phyloP scores from a whole-genome alignment of 2,797 vertebrate genomes.

The Xenops minutus region DNA sequence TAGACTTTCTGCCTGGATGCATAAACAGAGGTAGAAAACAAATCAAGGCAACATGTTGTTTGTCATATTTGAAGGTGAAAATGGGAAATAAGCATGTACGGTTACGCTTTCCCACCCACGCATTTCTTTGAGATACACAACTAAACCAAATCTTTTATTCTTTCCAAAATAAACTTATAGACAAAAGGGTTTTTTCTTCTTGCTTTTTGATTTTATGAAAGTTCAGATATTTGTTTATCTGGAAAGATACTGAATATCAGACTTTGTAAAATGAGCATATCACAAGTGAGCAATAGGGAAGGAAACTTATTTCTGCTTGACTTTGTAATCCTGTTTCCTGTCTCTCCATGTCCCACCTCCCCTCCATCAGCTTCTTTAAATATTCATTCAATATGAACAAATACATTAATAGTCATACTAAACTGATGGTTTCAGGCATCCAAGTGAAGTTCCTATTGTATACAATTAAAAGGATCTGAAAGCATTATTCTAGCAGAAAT shows the following conservation, averaged over 20 bases:
- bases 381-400: neutral
- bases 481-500: neutral
- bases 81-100: neutral
- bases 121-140: neutral
- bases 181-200: neutral
- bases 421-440: neutral
- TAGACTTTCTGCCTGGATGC: neutral
- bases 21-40: neutral
- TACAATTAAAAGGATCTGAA: neutral
- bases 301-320: neutral
- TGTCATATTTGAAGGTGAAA: slow-evolving; percentile 15
- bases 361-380: neutral
- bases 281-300: neutral
- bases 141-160: neutral
- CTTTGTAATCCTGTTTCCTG: neutral
- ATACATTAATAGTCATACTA: neutral
- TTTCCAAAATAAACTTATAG: neutral
- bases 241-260: neutral
- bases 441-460: neutral
- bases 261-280: neutral
- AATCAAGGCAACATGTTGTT: neutral
- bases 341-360: neutral
- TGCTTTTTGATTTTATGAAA: neutral
- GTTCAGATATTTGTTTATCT: neutral
- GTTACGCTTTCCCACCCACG: neutral